Percentiles rank a stretch among this genome's conserved stretches.
Evolutionary conservation across 1,140 invertebrate species (phyloP).

Genomic region (Trigoniulus corallinus): DNA sequence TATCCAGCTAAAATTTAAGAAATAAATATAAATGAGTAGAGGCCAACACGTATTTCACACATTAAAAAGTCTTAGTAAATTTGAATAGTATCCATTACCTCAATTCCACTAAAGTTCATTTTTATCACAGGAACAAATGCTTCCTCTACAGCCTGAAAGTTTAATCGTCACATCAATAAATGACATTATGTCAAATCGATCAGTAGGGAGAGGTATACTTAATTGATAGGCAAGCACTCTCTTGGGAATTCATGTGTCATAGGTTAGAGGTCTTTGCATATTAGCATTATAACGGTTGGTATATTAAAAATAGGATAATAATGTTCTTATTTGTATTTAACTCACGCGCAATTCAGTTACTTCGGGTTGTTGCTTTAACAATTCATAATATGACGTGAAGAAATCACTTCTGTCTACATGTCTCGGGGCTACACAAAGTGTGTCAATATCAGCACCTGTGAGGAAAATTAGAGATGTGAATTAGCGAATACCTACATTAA

Average conservation of each 20-base stretch:
- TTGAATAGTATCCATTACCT: slow-evolving; percentile 28
- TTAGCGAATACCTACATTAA: neutral
- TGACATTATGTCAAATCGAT: no score
- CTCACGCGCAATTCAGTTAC: slow-evolving; percentile 62
- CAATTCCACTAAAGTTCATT: slow-evolving; percentile 97
- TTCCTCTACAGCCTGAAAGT: slow-evolving; percentile 77
- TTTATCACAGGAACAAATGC: slow-evolving; percentile 99
- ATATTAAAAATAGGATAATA: slow-evolving; percentile 2
- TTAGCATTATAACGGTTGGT: slow-evolving; percentile 1
- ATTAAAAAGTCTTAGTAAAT: neutral
- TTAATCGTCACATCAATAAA: no score
- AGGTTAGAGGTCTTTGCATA: slow-evolving; percentile 5
- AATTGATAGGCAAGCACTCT: no score
- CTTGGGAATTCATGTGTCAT: slow-evolving; percentile 15
- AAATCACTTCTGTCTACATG: slow-evolving; percentile 90
- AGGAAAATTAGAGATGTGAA: slow-evolving; percentile 3
- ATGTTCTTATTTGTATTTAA: slow-evolving; percentile 11
- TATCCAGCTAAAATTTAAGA: slow-evolving; percentile 40
- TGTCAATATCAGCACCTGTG: slow-evolving; percentile 93
- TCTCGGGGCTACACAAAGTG: slow-evolving; percentile 88
- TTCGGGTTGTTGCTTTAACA: slow-evolving; percentile 71
- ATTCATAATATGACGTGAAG: slow-evolving; percentile 83
- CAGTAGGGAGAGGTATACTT: no score
- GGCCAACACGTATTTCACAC: slow-evolving; percentile 3
- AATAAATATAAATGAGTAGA: slow-evolving; percentile 5